These are phyloP conservation scores for Heliothis peltigera DNA, from an alignment of 2,888 invertebrate species.

Conservation along the genomic window DNA sequence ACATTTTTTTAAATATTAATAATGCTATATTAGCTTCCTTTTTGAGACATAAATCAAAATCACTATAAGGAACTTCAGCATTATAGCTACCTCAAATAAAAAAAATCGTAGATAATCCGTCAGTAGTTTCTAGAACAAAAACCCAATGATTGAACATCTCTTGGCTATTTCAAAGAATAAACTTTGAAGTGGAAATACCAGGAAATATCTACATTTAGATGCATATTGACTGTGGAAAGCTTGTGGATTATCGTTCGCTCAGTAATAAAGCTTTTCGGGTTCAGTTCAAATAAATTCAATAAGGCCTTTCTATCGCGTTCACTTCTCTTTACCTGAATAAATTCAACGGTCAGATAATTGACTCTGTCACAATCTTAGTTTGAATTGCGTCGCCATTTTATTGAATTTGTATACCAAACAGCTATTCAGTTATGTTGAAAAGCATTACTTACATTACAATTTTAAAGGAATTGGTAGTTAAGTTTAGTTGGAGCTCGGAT, in stretches of 20 bases:
- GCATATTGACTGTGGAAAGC: slow-evolving; percentile 15
- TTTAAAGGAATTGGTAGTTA: neutral
- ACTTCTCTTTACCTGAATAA: slow-evolving; percentile 23
- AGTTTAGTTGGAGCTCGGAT: neutral
- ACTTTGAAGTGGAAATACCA: slow-evolving; percentile 6
- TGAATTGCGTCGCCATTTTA: slow-evolving; percentile 19
- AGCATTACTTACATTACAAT: neutral
- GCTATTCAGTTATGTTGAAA: slow-evolving; percentile 2
- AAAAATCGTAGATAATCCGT: no score
- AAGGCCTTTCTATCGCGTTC: slow-evolving; percentile 23
- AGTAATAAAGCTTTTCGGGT: slow-evolving; percentile 24
- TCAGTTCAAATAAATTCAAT: slow-evolving; percentile 37
- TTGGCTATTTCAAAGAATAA: neutral
- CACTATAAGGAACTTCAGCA: no score
- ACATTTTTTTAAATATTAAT: no score
- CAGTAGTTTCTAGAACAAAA: no score
- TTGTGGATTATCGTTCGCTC: slow-evolving; percentile 10
- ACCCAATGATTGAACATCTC: neutral
- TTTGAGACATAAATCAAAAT: no score
- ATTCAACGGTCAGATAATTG: slow-evolving; percentile 30
- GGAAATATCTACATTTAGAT: neutral
- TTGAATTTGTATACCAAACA: slow-evolving; percentile 6
- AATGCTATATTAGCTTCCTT: no score
- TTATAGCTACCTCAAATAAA: no score
- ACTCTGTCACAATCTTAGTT: slow-evolving; percentile 14